Conservation (phyloP, 1,140 invertebrate species). For the Aradophagus sp. region DNA sequence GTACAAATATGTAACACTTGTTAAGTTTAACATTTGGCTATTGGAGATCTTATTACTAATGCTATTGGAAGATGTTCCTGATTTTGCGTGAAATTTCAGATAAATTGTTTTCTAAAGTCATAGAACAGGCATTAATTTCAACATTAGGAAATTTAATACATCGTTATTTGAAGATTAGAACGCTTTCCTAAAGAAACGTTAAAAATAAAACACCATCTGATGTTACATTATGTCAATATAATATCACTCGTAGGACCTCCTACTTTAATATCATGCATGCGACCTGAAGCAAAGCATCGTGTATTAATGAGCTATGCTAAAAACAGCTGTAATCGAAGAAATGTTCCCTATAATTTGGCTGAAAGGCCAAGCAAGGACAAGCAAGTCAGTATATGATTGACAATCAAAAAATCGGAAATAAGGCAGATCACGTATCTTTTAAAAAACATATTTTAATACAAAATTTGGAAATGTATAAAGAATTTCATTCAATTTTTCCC, state of each 20-base stretch:
- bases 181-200: conserved; percentile 3
- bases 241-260: conserved; percentile 1
- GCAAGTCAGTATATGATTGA: too few relatives aligned
- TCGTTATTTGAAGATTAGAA: neutral
- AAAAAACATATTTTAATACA: too few relatives aligned
- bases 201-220: conserved; percentile 9
- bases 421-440: too few relatives aligned
- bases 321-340: conserved; percentile 5
- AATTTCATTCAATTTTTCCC: too few relatives aligned
- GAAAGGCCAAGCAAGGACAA: neutral
- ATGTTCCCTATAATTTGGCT: conserved; percentile 1
- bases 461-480: too few relatives aligned
- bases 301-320: neutral
- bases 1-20: conserved; percentile 11
- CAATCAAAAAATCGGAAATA: too few relatives aligned
- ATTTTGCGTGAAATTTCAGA: conserved; percentile 2
- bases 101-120: conserved; percentile 12
- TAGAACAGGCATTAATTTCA: neutral
- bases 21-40: conserved; percentile 1
- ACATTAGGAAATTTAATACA: conserved; percentile 1
- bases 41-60: conserved; percentile 1
- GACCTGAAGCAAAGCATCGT: neutral
- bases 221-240: conserved; percentile 2
- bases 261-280: conserved; percentile 1
- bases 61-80: conserved; percentile 5